Conservation (phyloP, 2,113 vertebrate genomes). For the Megatriorchis doriae region DNA sequence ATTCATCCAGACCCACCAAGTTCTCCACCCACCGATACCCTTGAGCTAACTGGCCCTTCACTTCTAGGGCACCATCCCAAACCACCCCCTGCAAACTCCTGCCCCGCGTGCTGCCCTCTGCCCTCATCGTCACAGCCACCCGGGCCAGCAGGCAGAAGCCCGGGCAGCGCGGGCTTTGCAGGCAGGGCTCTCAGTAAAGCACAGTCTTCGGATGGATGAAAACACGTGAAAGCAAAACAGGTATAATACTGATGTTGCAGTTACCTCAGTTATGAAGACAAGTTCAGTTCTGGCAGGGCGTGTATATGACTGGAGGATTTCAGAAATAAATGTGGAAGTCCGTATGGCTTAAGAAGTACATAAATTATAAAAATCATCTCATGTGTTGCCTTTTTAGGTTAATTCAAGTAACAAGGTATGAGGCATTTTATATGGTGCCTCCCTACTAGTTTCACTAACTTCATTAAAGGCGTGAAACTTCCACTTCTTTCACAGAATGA, state of each 20-base stretch:
- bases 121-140: no score
- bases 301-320: neutral
- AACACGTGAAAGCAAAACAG: neutral
- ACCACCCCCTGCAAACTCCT: neutral
- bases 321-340: neutral
- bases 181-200: neutral
- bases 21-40: neutral
- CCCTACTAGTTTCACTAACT: neutral
- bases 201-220: neutral
- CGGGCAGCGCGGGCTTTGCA: rapidly evolving
- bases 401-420: neutral
- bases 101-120: rapidly evolving
- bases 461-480: neutral
- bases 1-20: neutral
- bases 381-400: neutral
- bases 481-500: neutral
- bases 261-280: neutral
- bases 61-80: neutral
- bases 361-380: neutral
- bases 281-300: neutral
- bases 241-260: neutral
- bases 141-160: neutral
- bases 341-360: neutral
- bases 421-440: neutral
- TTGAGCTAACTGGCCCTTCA: neutral